Conservation (phyloP, 2,888 invertebrate genomes). For the Amphipoea oculea region DNA sequence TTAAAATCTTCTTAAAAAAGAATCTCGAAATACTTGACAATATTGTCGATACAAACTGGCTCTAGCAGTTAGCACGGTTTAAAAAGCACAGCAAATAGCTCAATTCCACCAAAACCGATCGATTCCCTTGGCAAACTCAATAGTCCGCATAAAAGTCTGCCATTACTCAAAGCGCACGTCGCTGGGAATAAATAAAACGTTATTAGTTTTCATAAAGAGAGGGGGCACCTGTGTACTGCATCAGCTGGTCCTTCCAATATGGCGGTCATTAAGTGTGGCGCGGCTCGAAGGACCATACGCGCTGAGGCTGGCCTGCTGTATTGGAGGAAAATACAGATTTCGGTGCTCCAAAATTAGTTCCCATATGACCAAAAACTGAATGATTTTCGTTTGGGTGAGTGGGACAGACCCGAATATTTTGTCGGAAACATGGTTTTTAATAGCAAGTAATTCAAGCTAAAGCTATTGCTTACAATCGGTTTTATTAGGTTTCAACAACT, state of each 20-base stretch:
- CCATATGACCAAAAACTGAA: neutral
- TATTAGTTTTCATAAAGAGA: conserved; percentile 73
- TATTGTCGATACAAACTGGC: neutral
- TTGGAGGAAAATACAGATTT: neutral
- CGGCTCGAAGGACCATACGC: conserved; percentile 21
- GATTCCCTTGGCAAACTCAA: conserved; percentile 33
- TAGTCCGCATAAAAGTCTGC: conserved; percentile 43
- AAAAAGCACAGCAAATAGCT: neutral
- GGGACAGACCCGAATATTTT: too few species aligned
- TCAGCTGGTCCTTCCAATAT: conserved; percentile 73
- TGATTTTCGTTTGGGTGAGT: neutral
- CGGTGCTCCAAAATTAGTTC: neutral
- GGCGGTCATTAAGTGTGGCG: conserved; percentile 48
- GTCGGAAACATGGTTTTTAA: too few species aligned
- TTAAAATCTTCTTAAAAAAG: neutral
- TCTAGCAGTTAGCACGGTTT: neutral
- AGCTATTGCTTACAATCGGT: too few species aligned
- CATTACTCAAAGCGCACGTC: conserved; percentile 46
- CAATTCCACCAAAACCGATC: conserved; percentile 5
- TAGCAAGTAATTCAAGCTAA: too few species aligned
- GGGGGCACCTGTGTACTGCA: conserved; percentile 65
- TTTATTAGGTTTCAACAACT: too few species aligned
- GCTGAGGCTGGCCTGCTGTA: neutral
- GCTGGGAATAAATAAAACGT: conserved; percentile 70
- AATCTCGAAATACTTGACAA: neutral